Conservation (phyloP, 2,113 vertebrate genomes). For the Oryzias javanicus region DNA sequence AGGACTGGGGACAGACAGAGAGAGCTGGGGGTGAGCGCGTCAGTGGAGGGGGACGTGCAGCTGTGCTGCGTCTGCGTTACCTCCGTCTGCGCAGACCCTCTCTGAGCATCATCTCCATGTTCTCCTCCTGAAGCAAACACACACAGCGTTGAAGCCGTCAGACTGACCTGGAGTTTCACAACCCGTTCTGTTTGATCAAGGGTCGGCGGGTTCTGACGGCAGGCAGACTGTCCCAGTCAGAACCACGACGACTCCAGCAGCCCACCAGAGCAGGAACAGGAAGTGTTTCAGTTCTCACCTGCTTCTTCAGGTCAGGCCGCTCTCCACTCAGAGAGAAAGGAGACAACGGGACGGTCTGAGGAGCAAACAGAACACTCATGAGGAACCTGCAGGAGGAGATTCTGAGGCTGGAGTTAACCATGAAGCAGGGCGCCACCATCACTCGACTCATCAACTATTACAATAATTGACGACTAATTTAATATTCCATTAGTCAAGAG, state of each 20-base stretch:
- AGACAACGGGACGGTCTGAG: slow-evolving; percentile 69
- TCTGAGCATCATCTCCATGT: slow-evolving; percentile 68
- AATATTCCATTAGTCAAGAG: too few species aligned
- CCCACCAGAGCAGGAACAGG: not conserved
- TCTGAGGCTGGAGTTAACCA: too few species aligned
- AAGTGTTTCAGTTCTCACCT: slow-evolving; percentile 55
- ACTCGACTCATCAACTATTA: too few species aligned
- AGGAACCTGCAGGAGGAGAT: not conserved
- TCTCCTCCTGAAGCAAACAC: slow-evolving; percentile 68
- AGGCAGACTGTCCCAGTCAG: too few species aligned
- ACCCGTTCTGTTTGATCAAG: too few species aligned
- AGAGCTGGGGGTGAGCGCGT: rapidly evolving
- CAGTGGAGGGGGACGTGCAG: too few species aligned
- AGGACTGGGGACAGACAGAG: slow-evolving; percentile 50
- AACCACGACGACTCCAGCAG: too few species aligned
- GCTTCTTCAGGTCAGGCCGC: slow-evolving; percentile 71
- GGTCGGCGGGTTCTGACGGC: too few species aligned
- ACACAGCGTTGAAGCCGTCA: not conserved
- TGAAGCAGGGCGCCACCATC: too few species aligned
- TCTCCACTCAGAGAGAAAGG: slow-evolving; percentile 70
- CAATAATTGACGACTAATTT: too few species aligned
- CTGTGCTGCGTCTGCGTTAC: slow-evolving; percentile 32
- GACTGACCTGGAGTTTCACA: too few species aligned
- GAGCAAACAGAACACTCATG: slow-evolving; percentile 1
- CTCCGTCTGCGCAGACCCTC: slow-evolving; percentile 69